Conservation (phyloP, 2,797 vertebrate species). For the Geotria australis region DNA sequence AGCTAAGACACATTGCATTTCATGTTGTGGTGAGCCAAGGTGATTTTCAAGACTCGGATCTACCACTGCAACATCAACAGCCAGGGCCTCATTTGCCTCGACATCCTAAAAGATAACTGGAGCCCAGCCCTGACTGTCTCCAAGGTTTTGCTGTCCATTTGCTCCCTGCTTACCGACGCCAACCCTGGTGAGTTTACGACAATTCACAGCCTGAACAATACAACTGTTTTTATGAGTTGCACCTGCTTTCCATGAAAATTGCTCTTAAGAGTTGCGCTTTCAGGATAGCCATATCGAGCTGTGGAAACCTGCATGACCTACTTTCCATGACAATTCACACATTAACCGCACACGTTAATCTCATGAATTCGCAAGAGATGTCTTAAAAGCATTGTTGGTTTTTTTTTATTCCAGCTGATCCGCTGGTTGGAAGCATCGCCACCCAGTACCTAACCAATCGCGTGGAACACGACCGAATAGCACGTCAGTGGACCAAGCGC, state of each 20-base stretch:
- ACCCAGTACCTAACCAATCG: conserved; percentile 79
- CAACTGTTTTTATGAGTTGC: too few species aligned
- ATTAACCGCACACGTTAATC: too few species aligned
- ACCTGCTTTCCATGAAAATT: too few species aligned
- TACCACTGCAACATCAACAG: conserved; percentile 79
- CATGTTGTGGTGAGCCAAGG: conserved; percentile 8
- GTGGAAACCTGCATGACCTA: too few species aligned
- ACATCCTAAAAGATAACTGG: conserved; percentile 68
- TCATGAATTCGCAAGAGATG: too few species aligned
- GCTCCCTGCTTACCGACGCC: conserved; percentile 62
- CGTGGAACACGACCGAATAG: conserved; percentile 78
- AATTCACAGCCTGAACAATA: too few species aligned
- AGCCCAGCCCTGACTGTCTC: conserved; percentile 61
- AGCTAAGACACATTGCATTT: too few species aligned
- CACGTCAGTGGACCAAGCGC: conserved; percentile 78
- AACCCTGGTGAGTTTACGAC: conserved; percentile 28
- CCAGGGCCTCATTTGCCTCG: conserved; percentile 66
- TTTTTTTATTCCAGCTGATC: conserved; percentile 31
- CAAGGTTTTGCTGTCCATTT: conserved; percentile 60
- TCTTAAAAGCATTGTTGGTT: too few species aligned
- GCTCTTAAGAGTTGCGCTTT: too few species aligned
- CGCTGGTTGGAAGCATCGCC: conserved; percentile 66
- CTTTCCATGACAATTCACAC: too few species aligned
- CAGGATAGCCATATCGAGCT: too few species aligned
- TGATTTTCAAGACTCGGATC: conserved; percentile 56